A percentile compares a stretch with the other conserved stretches of the same genome.
Conservation (phyloP, 2,797 vertebrate species). For the Falco biarmicus region DNA sequence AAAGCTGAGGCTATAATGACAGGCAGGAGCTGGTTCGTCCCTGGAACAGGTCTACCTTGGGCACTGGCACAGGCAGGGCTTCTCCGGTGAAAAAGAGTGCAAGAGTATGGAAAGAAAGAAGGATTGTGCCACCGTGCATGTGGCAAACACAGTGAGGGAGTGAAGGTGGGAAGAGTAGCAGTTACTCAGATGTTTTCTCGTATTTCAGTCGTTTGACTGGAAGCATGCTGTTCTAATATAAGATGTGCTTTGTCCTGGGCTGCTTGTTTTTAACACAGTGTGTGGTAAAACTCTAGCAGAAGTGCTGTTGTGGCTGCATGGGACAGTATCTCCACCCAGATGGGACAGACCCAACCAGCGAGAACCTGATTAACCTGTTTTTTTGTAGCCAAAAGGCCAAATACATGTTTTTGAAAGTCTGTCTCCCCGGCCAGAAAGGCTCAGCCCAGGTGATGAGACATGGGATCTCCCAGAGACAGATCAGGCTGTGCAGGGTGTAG, state of each 20-base stretch:
- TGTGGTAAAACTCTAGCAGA: neutral
- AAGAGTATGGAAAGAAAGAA: neutral
- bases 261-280: neutral
- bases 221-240: neutral
- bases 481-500: neutral
- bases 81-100: neutral
- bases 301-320: neutral
- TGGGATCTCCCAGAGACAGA: neutral
- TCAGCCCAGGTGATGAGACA: neutral
- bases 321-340: neutral
- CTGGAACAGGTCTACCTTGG: neutral
- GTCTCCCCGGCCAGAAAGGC: neutral
- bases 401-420: neutral
- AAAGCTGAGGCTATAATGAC: neutral
- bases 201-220: neutral
- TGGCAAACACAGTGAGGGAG: neutral
- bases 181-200: neutral
- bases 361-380: rapidly evolving
- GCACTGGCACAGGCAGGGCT: neutral
- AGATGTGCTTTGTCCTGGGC: neutral
- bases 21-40: neutral
- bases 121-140: neutral
- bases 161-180: neutral
- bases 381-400: neutral
- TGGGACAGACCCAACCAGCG: neutral